Percentiles rank a stretch among this genome's conserved stretches.
Evolutionary conservation across 2,797 vertebrate genomes (phyloP).

Genomic region (Cygnus olor): DNA sequence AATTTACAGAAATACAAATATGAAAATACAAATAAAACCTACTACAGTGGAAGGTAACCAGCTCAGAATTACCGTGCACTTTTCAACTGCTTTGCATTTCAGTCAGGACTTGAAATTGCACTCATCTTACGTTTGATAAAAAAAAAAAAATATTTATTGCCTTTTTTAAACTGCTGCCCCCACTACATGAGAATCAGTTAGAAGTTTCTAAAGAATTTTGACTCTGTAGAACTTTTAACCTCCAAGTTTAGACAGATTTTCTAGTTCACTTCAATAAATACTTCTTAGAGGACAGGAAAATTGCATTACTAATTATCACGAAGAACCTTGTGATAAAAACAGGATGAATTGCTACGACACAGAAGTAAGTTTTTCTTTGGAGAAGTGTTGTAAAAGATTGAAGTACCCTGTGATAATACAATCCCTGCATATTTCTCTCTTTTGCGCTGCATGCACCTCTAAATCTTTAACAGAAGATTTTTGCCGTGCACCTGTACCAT

Average conservation of each 20-base stretch:
- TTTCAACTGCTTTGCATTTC: neutral
- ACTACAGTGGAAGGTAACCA: neutral
- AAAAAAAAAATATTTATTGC: neutral
- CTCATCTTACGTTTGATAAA: neutral
- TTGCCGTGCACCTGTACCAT: fast-evolving
- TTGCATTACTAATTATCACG: neutral
- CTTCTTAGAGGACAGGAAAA: neutral
- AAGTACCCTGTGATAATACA: neutral
- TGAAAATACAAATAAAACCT: neutral
- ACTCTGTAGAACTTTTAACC: neutral
- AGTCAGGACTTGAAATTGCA: neutral
- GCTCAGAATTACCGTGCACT: neutral
- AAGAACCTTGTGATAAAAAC: neutral
- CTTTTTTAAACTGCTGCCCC: neutral
- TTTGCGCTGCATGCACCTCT: neutral
- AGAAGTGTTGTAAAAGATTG: neutral
- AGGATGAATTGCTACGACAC: neutral
- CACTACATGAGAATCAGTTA: neutral
- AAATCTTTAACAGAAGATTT: neutral
- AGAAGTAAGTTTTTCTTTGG: neutral
- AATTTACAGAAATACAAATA: neutral
- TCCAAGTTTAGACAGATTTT: neutral
- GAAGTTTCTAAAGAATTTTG: neutral
- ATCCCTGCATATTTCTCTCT: neutral
- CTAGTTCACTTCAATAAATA: neutral